Evolutionary conservation across 2,888 invertebrate species (phyloP), one percentile per base, ranked within the genome.

Genomic region (Margaritifera margaritifera): DNA sequence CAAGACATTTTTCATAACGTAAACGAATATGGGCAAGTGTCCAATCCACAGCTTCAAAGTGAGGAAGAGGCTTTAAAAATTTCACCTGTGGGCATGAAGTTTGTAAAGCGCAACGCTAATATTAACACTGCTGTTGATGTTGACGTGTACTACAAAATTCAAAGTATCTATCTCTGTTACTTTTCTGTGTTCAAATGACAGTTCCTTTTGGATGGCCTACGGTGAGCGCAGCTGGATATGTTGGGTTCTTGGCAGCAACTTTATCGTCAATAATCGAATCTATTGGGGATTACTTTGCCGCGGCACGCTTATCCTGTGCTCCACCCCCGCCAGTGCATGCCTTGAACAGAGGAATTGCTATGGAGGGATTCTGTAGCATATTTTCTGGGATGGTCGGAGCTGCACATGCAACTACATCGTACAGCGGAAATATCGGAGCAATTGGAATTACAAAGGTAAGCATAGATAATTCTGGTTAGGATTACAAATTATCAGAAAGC

Each of bases 361-460:
- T 94, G 0, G 96, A 96, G 89, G 96, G 96, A 0, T 88, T 96
- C 0, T 95, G 95, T 22, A 95, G 95, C 0, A 91, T 95, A 64
- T 90, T 96, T 56, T 95, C 95, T 0, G 96, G 96, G 0, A 91
- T 95, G 19, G 94, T 95, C 93, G 96, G 96, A 20, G 93, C 94
- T 50, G 95, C 95, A 0, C 95, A 95, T 84, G 96, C 95, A 0
- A 95, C 95, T 63, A 96, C 96, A 80, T 95, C 95, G 4, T 96
- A 96, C 86, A 95, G 95, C 60, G 95, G 95, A 88, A 96, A 96
- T 88, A 95, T 96, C 54, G 96, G 96, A 0, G 95, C 95, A 2
- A 96, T 96, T 77, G 95, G 95, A 54, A 94, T 95, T 2, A 95
- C 95, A 4, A 94, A 94, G 92, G 95, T 94, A n/a, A n/a, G n/a